These are phyloP conservation scores for Lepisosteus oculatus DNA, from an alignment of 2,113 vertebrate genomes.

Conservation along the genomic window DNA sequence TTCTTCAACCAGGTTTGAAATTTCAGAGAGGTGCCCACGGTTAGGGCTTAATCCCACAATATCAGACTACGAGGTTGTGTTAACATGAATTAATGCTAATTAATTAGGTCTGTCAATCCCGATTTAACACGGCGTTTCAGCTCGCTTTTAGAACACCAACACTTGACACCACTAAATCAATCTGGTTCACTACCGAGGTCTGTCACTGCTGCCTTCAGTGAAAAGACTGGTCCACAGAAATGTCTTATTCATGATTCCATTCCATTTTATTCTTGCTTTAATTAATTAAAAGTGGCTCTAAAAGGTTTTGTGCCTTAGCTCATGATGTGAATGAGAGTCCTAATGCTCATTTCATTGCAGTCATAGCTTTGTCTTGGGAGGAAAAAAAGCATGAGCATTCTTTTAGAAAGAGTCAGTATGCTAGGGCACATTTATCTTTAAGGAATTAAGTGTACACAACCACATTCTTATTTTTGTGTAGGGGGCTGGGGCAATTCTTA, in stretches of 20 bases:
- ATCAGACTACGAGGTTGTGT: neutral
- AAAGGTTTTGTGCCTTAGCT: neutral
- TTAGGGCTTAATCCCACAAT: neutral
- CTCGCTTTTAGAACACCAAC: neutral
- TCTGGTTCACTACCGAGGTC: neutral
- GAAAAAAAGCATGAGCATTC: slow-evolving; percentile 44
- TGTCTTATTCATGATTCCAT: slow-evolving; percentile 31
- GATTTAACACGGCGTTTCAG: neutral
- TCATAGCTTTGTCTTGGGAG: slow-evolving; percentile 40
- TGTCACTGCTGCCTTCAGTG: slow-evolving; percentile 25
- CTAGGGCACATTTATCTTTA: slow-evolving; percentile 49
- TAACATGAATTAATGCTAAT: slow-evolving; percentile 1
- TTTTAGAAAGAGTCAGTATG: slow-evolving; percentile 36
- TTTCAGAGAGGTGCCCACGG: too few relatives aligned
- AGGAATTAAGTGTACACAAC: slow-evolving; percentile 52
- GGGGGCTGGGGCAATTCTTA: slow-evolving; percentile 47
- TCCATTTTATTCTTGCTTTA: slow-evolving; percentile 41
- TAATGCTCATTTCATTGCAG: slow-evolving; percentile 3
- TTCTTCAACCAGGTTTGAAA: too few relatives aligned
- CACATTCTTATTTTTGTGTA: slow-evolving; percentile 54
- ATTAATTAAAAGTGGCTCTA: slow-evolving; percentile 52
- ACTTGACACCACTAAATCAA: neutral
- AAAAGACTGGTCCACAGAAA: slow-evolving; percentile 37
- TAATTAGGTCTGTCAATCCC: slow-evolving; percentile 3
- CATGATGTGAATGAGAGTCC: slow-evolving; percentile 12